A percentile compares a stretch with the other conserved stretches of the same genome.
These are phyloP conservation scores for Pseudomyrmex pallidus DNA, from an alignment of 1,140 invertebrate genomes.

Conservation along the genomic window DNA sequence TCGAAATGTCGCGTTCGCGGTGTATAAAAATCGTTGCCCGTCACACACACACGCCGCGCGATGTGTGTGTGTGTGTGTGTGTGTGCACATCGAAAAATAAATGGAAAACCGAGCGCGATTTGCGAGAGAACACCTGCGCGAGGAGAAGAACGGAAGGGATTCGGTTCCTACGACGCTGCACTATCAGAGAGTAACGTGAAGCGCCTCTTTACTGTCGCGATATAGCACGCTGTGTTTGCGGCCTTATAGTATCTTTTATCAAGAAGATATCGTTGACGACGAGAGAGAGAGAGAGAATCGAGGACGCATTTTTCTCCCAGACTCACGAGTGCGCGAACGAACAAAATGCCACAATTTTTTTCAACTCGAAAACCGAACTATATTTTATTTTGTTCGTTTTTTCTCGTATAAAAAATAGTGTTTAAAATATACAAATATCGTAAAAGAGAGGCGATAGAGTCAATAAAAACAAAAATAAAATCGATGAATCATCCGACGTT, in stretches of 20 bases:
- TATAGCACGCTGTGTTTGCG: constrained; percentile 45
- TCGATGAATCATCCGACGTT: no score
- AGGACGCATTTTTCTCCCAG: constrained; percentile 41
- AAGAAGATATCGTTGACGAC: constrained; percentile 39
- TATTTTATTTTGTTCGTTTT: constrained; percentile 2
- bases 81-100: constrained; percentile 40
- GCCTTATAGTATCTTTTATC: constrained; percentile 53
- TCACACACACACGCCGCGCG: no score
- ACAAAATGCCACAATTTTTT: constrained; percentile 29
- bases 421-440: neutral
- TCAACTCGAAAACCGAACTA: constrained; percentile 16
- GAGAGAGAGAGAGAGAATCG: neutral
- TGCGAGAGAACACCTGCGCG: neutral
- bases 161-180: constrained; percentile 23
- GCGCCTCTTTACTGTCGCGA: constrained; percentile 16
- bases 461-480: neutral
- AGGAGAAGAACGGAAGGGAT: constrained; percentile 26
- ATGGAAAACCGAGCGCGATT: neutral
- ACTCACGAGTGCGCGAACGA: constrained; percentile 28
- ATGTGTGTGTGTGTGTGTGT: no score
- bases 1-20: no score
- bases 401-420: neutral
- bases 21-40: no score
- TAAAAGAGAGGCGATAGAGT: neutral
- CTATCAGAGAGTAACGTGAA: constrained; percentile 48